A percentile compares a stretch with the other conserved stretches of the same genome.
Evolutionary conservation across 2,113 vertebrate genomes (phyloP).

Genomic region (Gymnogyps californianus): DNA sequence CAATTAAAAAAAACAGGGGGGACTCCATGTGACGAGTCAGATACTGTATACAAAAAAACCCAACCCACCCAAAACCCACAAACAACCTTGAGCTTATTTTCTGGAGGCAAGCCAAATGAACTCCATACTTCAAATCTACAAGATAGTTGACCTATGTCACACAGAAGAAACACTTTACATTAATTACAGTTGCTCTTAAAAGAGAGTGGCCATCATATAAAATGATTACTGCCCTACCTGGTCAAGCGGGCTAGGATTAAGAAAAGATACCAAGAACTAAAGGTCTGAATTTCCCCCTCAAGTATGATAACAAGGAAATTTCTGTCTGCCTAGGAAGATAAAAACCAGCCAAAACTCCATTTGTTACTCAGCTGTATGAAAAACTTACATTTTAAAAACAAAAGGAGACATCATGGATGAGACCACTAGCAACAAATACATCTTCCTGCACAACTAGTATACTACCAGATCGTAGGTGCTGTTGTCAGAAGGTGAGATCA

Average conservation of each 20-base stretch:
- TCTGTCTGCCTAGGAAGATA: neutral
- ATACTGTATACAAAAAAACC: neutral
- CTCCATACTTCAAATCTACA: neutral
- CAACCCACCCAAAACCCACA: neutral
- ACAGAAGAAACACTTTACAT: neutral
- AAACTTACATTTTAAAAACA: neutral
- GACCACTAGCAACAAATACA: neutral
- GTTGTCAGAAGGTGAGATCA: neutral
- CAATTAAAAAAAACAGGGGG: too few species aligned
- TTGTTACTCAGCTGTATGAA: neutral
- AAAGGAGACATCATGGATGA: neutral
- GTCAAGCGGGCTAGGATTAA: neutral
- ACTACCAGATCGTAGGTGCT: accelerated
- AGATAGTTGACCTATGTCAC: neutral
- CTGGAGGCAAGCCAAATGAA: neutral
- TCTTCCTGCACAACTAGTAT: neutral
- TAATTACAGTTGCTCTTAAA: neutral
- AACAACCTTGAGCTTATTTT: neutral
- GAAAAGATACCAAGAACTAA: neutral
- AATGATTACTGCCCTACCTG: neutral
- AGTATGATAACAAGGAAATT: neutral
- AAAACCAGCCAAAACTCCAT: neutral
- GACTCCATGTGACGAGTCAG: neutral
- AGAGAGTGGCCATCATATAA: neutral
- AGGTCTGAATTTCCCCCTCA: neutral